Conservation (phyloP, 2,888 invertebrate genomes). For the Monoplex corrugatus region DNA sequence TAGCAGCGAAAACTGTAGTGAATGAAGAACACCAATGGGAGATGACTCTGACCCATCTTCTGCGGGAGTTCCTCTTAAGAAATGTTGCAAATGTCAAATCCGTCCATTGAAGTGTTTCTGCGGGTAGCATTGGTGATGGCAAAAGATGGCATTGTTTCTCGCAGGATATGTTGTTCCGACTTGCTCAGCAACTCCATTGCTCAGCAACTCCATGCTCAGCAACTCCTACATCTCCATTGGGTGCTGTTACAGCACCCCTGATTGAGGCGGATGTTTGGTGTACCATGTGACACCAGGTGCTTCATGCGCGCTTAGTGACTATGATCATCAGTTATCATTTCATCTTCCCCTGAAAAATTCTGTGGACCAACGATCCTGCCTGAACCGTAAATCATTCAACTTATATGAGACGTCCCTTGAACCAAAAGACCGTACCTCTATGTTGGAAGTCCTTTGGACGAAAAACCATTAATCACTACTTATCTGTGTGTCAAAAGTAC, state of each 20-base stretch:
- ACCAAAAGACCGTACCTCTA: too few species aligned
- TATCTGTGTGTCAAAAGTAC: too few species aligned
- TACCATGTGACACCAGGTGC: conserved; percentile 88
- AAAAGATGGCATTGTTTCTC: conserved; percentile 83
- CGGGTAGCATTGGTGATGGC: conserved; percentile 79
- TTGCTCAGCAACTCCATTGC: too few species aligned
- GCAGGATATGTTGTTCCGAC: conserved; percentile 76
- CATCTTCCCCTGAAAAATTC: too few species aligned
- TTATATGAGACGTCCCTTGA: too few species aligned
- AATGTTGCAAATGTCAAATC: conserved; percentile 62
- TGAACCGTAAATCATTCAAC: too few species aligned
- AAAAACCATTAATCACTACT: too few species aligned
- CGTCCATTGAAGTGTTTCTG: conserved; percentile 66
- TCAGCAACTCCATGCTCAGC: conserved; percentile 33
- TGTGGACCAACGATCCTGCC: too few species aligned
- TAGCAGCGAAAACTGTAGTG: conserved; percentile 66
- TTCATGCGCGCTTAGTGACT: conserved; percentile 86
- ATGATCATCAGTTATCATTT: too few species aligned
- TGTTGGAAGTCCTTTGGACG: too few species aligned
- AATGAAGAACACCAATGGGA: conserved; percentile 76
- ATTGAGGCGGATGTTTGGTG: conserved; percentile 86
- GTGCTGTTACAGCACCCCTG: conserved; percentile 79
- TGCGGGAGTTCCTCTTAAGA: conserved; percentile 76
- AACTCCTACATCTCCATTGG: conserved; percentile 40
- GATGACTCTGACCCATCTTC: conserved; percentile 72